phyloP scores from a whole-genome alignment of 2,113 vertebrate species.

The Madoqua kirkii region DNA sequence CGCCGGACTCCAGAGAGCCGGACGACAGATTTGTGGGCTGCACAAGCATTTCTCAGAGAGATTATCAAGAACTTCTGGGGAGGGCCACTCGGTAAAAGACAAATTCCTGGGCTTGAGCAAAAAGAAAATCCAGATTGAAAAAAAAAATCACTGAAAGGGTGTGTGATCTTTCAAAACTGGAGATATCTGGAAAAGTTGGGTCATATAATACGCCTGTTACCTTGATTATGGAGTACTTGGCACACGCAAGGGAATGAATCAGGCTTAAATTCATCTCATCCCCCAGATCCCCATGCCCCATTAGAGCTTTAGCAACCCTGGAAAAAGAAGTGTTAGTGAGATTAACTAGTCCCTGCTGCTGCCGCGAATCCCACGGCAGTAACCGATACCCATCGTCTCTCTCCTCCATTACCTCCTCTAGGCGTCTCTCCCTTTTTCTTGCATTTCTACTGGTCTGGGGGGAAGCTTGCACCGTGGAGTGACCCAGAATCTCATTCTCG shows the following conservation, averaged over 20 bases:
- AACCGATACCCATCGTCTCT: neutral
- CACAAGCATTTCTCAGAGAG: neutral
- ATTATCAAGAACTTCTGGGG: neutral
- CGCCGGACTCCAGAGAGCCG: neutral
- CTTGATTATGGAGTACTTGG: conserved; percentile 1
- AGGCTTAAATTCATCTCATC: conserved; percentile 30
- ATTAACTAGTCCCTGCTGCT: neutral
- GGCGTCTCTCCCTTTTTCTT: neutral
- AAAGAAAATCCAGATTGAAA: neutral
- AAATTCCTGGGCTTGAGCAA: neutral
- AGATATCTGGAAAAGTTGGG: neutral
- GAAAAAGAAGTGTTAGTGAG: neutral
- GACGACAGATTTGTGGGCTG: neutral
- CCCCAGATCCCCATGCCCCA: neutral
- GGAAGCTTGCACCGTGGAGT: neutral
- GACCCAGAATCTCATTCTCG: neutral
- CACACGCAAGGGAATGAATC: neutral
- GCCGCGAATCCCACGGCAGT: neutral
- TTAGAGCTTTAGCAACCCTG: neutral
- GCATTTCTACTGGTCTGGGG: neutral
- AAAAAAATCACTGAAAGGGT: neutral
- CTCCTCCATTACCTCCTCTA: neutral
- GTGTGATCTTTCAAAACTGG: neutral
- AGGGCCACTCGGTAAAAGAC: neutral
- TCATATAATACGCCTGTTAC: neutral